Evolutionary conservation across 2,113 vertebrate species (phyloP), one percentile per base, ranked within the genome.

Genomic region (Austrofundulus limnaeus): DNA sequence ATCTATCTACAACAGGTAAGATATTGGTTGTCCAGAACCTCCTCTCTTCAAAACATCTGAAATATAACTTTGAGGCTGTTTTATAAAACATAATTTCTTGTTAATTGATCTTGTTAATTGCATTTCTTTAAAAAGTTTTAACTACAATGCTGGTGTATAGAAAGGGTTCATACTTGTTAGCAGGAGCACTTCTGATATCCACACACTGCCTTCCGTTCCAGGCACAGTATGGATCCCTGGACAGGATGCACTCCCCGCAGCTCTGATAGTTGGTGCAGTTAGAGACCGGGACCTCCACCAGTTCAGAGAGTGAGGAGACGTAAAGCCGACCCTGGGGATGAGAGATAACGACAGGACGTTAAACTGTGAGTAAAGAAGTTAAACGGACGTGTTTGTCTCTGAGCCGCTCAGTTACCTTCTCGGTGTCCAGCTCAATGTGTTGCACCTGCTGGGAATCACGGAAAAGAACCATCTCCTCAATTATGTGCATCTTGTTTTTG

Each of bases 161-260:
- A 14, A 12, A 1, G 19, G 45, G 20, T 60, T 50, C 87, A 47
- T 71, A 93, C 92, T 78, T 90, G 67, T 76, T 89, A n/a, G 79
- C 14, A 11, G 81, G 55, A 59, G 76, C 64, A 50, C 53, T 61
- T 60, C 85, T 89, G 61, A 87, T 1, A 39, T 79, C 91, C n/a
- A 23, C 83, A 75, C 97, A 99, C 64, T 83, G 81, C 1, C 75
- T 89, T 47, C 84, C 84, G 3, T 77, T 93, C 97, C 97, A 99
- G 8, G 92, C 95, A 0, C 96, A 99, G 91, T 96, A 98, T 5
- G 97, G 96, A 78, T 99, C 97, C 66, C 96, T 93, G 2, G 96
- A 93, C 21, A 99, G 92, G 72, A 99, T 70, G 10, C 97, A 99
- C 59, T 99, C 96, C 11, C 95, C 96, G 1, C 97, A 99, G 92